Percentiles rank a stretch among this genome's conserved stretches.
Conservation (phyloP, 1,140 invertebrate species). For the Drosophila funebris region DNA sequence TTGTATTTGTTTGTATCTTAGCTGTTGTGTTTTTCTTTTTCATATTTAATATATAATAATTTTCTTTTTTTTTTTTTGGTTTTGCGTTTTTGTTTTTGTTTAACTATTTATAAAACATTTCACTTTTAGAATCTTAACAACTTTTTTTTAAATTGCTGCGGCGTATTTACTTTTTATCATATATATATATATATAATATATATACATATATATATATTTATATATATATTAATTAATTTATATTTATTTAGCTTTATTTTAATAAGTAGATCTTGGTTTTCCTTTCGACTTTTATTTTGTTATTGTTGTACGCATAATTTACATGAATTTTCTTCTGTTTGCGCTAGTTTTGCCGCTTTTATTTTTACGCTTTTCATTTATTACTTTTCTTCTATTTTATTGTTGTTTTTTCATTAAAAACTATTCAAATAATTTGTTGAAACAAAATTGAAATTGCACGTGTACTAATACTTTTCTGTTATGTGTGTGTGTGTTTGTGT, state of each 20-base stretch:
- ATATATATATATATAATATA: constrained; percentile 28
- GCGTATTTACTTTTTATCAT: constrained; percentile 44
- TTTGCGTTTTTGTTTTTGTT: constrained; percentile 53
- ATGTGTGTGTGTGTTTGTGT: constrained; percentile 22
- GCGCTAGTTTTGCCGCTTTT: constrained; percentile 30
- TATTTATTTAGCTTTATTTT: constrained; percentile 64
- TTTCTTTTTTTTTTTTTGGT: constrained; percentile 38
- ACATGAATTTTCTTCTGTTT: constrained; percentile 60
- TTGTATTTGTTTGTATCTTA: constrained; percentile 36
- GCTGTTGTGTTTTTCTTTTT: constrained; percentile 52
- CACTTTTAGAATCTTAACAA: constrained; percentile 83
- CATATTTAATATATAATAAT: constrained; percentile 80
- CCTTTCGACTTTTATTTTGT: constrained; percentile 49
- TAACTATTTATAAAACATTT: constrained; percentile 84
- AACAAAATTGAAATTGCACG: constrained; percentile 55
- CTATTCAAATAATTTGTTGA: constrained; percentile 39
- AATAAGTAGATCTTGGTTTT: constrained; percentile 62
- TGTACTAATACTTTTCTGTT: constrained; percentile 59
- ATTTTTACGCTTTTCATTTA: constrained; percentile 13
- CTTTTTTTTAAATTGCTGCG: constrained; percentile 70
- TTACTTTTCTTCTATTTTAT: constrained; percentile 5
- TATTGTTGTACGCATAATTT: constrained; percentile 76
- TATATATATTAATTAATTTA: constrained; percentile 42
- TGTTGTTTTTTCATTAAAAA: constrained; percentile 22
- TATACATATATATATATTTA: constrained; percentile 8